Conservation (phyloP, 53 echinoderm and acorn worm species). For the Echinarachnius parma region DNA sequence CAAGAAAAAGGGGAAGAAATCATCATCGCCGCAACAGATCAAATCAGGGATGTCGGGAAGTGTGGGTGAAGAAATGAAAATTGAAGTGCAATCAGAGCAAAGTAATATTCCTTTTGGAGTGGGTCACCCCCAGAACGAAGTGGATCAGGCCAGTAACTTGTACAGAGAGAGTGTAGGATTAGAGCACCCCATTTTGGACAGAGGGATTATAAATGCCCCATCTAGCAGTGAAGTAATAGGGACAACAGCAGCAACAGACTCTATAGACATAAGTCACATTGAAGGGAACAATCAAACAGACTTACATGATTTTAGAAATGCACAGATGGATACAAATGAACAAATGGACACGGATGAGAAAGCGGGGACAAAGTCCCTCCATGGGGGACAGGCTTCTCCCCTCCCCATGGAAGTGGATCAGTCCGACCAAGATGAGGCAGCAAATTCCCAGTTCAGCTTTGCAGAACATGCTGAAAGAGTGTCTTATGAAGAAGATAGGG, state of each 20-base stretch:
- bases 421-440: neutral
- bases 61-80: slow-evolving; percentile 4
- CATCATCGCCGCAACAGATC: neutral
- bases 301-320: no score
- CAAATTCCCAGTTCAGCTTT: neutral
- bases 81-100: slow-evolving; percentile 28
- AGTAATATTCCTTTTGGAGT: neutral
- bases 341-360: slow-evolving; percentile 1
- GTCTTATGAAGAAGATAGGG: no score
- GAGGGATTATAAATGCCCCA: no score
- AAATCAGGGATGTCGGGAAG: neutral
- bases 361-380: slow-evolving; percentile 3
- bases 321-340: slow-evolving; percentile 39
- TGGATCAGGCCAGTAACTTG: slow-evolving; percentile 15
- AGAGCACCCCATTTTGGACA: neutral
- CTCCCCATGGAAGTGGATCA: slow-evolving; percentile 67
- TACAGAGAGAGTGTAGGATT: neutral
- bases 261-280: no score
- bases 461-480: no score
- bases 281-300: no score
- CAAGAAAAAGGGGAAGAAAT: neutral
- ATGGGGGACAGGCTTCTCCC: slow-evolving; percentile 8
- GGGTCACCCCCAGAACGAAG: slow-evolving; percentile 31
- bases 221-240: no score
- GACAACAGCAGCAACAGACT: no score